Percentiles rank a stretch among this genome's conserved stretches.
Evolutionary conservation across 2,888 invertebrate genomes (phyloP).

Genomic region (Drosophila prostipennis): DNA sequence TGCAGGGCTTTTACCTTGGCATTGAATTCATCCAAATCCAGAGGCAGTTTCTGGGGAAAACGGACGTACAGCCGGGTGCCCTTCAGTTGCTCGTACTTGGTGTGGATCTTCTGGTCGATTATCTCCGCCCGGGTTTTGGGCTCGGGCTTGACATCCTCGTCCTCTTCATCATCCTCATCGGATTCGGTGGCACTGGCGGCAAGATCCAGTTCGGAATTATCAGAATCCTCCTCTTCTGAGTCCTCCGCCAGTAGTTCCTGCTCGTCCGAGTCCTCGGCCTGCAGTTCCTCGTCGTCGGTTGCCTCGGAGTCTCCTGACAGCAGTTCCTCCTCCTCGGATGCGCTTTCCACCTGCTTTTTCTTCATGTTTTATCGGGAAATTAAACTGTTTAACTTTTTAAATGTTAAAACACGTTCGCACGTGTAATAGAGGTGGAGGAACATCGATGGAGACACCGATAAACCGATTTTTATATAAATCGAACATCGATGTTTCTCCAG

Average conservation of each 20-base stretch:
- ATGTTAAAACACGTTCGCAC: constrained; percentile 11
- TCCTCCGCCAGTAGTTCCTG: constrained; percentile 14
- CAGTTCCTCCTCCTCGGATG: constrained; percentile 35
- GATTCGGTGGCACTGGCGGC: constrained; percentile 77
- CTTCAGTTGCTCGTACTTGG: constrained; percentile 68
- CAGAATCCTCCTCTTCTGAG: constrained; percentile 40
- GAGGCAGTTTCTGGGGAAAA: constrained; percentile 76
- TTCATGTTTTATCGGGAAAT: constrained; percentile 47
- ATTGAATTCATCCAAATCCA: constrained; percentile 68
- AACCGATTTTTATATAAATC: no score
- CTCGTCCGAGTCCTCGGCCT: constrained; percentile 3
- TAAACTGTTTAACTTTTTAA: constrained; percentile 7
- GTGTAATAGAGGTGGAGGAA: constrained; percentile 2
- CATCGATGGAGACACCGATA: no score
- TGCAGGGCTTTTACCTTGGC: constrained; percentile 65
- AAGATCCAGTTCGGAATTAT: constrained; percentile 47
- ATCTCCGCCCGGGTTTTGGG: constrained; percentile 50
- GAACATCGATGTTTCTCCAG: no score
- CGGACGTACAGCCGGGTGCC: constrained; percentile 79
- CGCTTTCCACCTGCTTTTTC: constrained; percentile 45
- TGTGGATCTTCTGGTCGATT: constrained; percentile 58
- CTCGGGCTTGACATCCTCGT: constrained; percentile 4
- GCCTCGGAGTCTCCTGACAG: constrained; percentile 36
- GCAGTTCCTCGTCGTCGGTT: constrained; percentile 25
- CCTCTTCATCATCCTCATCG: constrained; percentile 59